Base-by-base conservation (phyloP, 92 coral and sea anemone genomes). In the Epizoanthus ramosus region DNA sequence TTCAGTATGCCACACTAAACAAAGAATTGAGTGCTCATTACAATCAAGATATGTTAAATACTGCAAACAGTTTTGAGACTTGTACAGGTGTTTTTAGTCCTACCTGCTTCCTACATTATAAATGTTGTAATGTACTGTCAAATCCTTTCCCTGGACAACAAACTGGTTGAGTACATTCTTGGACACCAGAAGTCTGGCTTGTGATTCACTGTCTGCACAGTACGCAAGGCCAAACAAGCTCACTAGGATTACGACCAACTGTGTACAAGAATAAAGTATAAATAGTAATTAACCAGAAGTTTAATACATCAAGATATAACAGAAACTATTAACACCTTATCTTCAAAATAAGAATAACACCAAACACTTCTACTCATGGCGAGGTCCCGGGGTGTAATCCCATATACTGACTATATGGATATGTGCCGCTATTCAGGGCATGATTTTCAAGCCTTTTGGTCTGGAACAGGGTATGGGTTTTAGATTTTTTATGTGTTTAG, bases 31-130 rank as follows among this genome's bases (percentile, higher is more conserved):
- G 6, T 37, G 43, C 43, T 37, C 43, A 37, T 37, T 37, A 71
- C 13, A 71, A 19, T 3, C 6, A 39, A 3, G 2, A n/a, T 37
- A 37, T 37, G 43, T 37, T 6, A 54, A 24, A 5, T 23, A 53
- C 24, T 24, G 39, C 4, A 1, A 24, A 2, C 15, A 12, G 37
- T 9, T 21, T 21, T 18, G 10, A 31, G 8, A 25, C 35, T 17
- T 16, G 1, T 22, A 60, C 12, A 19, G 33, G 41, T 16, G 28
- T 60, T 18, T 2, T 41, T 23, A 22, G 6, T 24, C 90, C 71
- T 86, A 95, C 98, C 99, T 93, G 41, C 94, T 89, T 63, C 99
- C 99, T 54, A 97, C 97, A 87, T 97, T 97, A 79, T 92, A 97
- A 59, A 97, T 87, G 72, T 83, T 89, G 79, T 92, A 97, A 73